Evolutionary conservation across 2,797 vertebrate genomes (phyloP).

Genomic region (Anguilla obscura): DNA sequence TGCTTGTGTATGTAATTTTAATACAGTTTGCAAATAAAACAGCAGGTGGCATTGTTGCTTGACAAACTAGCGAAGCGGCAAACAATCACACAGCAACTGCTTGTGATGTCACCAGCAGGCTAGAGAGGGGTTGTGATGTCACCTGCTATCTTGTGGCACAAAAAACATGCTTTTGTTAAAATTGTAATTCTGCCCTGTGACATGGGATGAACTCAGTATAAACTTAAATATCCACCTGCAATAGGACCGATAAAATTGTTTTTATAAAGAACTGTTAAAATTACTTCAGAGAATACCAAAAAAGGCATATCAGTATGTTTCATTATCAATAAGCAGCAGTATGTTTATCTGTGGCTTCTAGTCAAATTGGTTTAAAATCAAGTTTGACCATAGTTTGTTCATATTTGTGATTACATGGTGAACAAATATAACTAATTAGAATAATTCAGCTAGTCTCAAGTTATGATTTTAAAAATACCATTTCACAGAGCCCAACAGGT

Average conservation of each 20-base stretch:
- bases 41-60: slow-evolving; percentile 37
- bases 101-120: not conserved
- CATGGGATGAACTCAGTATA: not conserved
- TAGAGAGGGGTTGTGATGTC: too few relatives aligned
- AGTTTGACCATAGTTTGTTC: not conserved
- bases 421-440: not conserved
- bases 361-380: not conserved
- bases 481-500: not conserved
- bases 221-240: not conserved
- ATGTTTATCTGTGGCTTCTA: not conserved
- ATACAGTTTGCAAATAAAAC: slow-evolving; percentile 26
- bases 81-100: not conserved
- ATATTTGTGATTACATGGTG: not conserved
- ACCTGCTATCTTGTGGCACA: not conserved
- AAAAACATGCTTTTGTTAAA: not conserved
- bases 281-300: not conserved
- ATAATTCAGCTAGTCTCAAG: not conserved
- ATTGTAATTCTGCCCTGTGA: not conserved
- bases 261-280: not conserved
- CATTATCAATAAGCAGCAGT: not conserved
- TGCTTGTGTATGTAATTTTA: not conserved
- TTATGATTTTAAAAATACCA: not conserved
- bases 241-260: not conserved
- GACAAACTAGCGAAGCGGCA: not conserved
- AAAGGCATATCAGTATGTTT: not conserved